Evolutionary conservation across 2,888 invertebrate species (phyloP), one percentile per base, ranked within the genome.

Genomic region (Frankliniella fusca): DNA sequence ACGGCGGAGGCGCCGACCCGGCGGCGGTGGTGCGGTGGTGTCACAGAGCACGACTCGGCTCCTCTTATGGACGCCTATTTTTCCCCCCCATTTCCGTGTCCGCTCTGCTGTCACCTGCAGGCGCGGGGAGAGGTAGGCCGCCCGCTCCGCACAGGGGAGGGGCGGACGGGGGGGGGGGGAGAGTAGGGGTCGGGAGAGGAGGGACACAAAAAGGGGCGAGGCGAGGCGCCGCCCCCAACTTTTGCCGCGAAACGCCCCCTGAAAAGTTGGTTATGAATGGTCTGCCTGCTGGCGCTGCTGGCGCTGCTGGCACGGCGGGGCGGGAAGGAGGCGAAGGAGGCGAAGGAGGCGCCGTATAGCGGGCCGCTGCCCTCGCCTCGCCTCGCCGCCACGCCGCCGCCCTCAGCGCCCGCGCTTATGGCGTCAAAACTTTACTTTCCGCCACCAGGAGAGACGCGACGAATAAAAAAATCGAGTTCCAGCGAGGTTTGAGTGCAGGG

Each of bases 201-300:
- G 38, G 20, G n/a, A n/a, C 65, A n/a, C n/a, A 18, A n/a, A 65
- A 18, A 9, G 65, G 65, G 65, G 65, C 65, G 9, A 12, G 54
- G 54, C 15, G 18, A 54, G 54, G 61, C 70, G 12, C 70, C 70
- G 70, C 70, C 70, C 27, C 70, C 23, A 76, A 76, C 70, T 76
- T 76, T 76, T 23, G 0, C 70, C 27, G 9, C 70, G 70, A 9
- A 23, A 76, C 70, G 70, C 70, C 70, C 70, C 70, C 70, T 70
- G 70, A 20, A 76, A 76, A 76, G 70, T 76, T 76, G 70, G 70
- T 27, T 76, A 76, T 76, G 70, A 76, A 76, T 76, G 70, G 70
- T 23, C 18, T 20, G 54, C 15, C 54, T 54, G 54, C 15, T 18
- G 18, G 18, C 54, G 15, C 20, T 11, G 54, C 54, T 9, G 61